These are phyloP conservation scores for Harpagifer antarcticus DNA, from an alignment of 2,797 vertebrate species.

Conservation along the genomic window DNA sequence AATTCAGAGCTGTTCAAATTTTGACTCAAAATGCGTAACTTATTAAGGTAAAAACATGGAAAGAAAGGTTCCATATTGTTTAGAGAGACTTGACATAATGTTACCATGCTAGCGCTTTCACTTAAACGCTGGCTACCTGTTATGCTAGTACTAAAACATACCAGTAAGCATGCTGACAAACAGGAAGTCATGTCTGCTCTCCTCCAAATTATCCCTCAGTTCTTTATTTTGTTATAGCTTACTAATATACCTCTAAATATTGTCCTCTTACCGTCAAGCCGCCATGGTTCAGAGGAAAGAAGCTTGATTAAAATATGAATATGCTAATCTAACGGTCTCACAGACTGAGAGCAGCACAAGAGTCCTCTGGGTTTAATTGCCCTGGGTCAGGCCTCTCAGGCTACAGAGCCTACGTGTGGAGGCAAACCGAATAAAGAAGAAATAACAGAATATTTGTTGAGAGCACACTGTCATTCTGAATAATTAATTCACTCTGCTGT, in stretches of 20 bases:
- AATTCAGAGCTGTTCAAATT: not conserved
- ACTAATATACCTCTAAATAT: not conserved
- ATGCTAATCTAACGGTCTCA: fast-evolving
- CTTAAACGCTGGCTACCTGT: not conserved
- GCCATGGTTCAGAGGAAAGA: not conserved
- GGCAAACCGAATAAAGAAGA: not conserved
- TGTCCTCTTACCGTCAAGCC: not conserved
- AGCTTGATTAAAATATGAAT: not conserved
- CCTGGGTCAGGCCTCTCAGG: not conserved
- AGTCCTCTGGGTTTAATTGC: not conserved
- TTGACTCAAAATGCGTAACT: not conserved
- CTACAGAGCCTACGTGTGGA: not conserved
- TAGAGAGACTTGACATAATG: not conserved
- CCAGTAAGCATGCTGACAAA: not conserved
- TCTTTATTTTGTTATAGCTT: too few species aligned
- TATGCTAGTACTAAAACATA: not conserved
- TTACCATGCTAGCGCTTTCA: not conserved
- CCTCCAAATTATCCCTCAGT: too few species aligned
- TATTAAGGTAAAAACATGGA: not conserved
- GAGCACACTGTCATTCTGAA: too few species aligned
- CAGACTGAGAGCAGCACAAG: too few species aligned
- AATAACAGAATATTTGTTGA: too few species aligned
- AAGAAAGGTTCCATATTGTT: not conserved
- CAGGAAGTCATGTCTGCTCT: not conserved
- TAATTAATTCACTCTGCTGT: too few species aligned